phyloP scores from a whole-genome alignment of 2,797 vertebrate genomes.

The Myripristis murdjan region DNA sequence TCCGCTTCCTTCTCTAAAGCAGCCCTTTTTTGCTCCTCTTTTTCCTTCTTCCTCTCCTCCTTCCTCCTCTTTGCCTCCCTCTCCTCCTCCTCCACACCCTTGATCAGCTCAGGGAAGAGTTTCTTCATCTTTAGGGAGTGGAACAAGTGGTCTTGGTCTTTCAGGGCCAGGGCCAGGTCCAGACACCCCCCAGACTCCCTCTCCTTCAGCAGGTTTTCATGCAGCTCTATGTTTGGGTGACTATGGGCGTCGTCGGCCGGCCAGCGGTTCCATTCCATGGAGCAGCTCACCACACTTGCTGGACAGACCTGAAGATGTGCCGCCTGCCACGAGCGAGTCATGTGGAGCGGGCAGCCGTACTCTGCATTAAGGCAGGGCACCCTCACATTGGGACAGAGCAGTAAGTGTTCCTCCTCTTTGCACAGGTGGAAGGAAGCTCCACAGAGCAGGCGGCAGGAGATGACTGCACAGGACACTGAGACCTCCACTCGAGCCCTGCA shows the following conservation, averaged over 20 bases:
- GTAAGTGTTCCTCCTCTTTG: constrained; percentile 93
- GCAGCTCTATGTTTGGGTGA: constrained; percentile 52
- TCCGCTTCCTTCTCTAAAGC: constrained; percentile 53
- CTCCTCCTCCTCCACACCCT: constrained; percentile 75
- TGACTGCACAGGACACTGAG: constrained; percentile 90
- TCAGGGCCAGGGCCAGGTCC: constrained; percentile 91
- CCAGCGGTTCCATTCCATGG: constrained; percentile 98
- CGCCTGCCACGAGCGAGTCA: constrained; percentile 90
- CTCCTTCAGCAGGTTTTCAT: constrained; percentile 63
- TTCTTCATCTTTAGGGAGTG: constrained; percentile 90
- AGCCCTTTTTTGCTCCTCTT: constrained; percentile 70
- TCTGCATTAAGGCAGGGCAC: constrained; percentile 92
- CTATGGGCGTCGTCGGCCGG: constrained; percentile 90
- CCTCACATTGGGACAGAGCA: constrained; percentile 93
- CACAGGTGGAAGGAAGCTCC: constrained; percentile 95
- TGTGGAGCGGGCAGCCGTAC: constrained; percentile 91
- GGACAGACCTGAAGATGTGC: constrained; percentile 93
- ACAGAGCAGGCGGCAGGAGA: constrained; percentile 83
- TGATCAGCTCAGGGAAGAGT: constrained; percentile 92
- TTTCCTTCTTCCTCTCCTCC: constrained; percentile 62
- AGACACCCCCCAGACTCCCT: constrained; percentile 77
- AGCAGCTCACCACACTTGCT: constrained; percentile 94
- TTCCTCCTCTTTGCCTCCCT: constrained; percentile 72
- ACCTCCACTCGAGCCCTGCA: constrained; percentile 83
- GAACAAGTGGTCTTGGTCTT: constrained; percentile 86